Conservation (phyloP, 2,113 vertebrate species). For the Phyllostomus discolor region DNA sequence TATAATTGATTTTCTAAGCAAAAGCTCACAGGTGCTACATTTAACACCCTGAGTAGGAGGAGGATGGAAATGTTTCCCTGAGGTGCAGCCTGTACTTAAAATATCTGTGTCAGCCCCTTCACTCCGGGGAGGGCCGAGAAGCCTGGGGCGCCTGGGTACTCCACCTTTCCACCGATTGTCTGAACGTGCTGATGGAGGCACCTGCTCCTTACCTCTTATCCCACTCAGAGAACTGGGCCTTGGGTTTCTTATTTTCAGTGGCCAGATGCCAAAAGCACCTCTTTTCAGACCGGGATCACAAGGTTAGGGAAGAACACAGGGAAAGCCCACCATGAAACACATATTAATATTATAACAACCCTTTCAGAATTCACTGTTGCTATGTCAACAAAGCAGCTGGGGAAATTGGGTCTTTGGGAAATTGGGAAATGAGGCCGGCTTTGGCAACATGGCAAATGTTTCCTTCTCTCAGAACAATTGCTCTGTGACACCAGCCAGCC, state of each 20-base stretch:
- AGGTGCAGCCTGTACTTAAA: slow-evolving; percentile 50
- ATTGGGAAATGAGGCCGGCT: slow-evolving; percentile 64
- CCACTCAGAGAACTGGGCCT: background rate
- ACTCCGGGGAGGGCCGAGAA: background rate
- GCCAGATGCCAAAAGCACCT: slow-evolving; percentile 45
- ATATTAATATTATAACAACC: slow-evolving; percentile 72
- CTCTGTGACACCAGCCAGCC: slow-evolving; percentile 50
- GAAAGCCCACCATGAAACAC: slow-evolving; percentile 12
- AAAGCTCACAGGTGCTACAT: slow-evolving; percentile 65
- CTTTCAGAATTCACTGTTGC: slow-evolving; percentile 68
- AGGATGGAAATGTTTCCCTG: slow-evolving; percentile 23
- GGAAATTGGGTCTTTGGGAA: slow-evolving; percentile 66
- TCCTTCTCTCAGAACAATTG: slow-evolving; percentile 65
- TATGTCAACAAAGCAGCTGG: slow-evolving; percentile 63
- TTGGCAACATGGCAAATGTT: slow-evolving; percentile 57
- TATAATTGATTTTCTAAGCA: slow-evolving; percentile 72
- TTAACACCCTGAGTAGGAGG: slow-evolving; percentile 38
- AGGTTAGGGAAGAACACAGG: slow-evolving; percentile 24
- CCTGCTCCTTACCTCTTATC: background rate
- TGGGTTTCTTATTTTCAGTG: background rate
- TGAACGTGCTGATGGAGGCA: background rate
- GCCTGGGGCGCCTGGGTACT: background rate
- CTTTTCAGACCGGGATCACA: background rate
- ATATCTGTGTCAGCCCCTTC: slow-evolving; percentile 31
- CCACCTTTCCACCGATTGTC: background rate